These are phyloP conservation scores for Drosophila bocqueti DNA, from an alignment of 1,140 invertebrate genomes.

Conservation along the genomic window DNA sequence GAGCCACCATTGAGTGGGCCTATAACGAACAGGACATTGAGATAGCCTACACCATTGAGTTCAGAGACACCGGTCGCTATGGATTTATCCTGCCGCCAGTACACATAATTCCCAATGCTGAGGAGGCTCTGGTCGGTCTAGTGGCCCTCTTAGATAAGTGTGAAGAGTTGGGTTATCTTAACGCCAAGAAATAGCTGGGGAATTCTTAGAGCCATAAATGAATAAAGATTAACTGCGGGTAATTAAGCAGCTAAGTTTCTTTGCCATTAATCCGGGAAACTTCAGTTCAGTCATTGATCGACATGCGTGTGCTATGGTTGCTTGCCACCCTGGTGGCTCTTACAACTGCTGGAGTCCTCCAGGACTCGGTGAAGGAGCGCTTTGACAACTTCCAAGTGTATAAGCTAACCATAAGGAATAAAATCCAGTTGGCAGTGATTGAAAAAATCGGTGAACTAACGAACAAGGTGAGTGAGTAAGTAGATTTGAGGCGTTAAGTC, in stretches of 20 bases:
- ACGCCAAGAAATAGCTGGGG: constrained; percentile 40
- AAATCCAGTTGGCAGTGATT: constrained; percentile 52
- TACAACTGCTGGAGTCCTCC: constrained; percentile 39
- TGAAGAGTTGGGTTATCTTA: constrained; percentile 59
- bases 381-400: constrained; percentile 69
- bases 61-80: constrained; percentile 91
- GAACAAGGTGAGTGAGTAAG: constrained; percentile 41
- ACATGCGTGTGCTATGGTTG: constrained; percentile 64
- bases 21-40: constrained; percentile 87
- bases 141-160: constrained; percentile 88
- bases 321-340: constrained; percentile 49
- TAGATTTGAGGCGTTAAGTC: no score
- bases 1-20: constrained; percentile 89
- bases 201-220: constrained; percentile 50
- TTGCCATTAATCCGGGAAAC: background rate
- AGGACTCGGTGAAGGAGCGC: constrained; percentile 37
- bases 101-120: constrained; percentile 92
- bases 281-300: constrained; percentile 24
- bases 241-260: constrained; percentile 17
- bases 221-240: constrained; percentile 53
- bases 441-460: constrained; percentile 42
- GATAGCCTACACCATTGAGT: constrained; percentile 87
- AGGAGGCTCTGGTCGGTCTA: constrained; percentile 92
- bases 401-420: constrained; percentile 50
- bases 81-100: constrained; percentile 94